Evolutionary conservation across 2,888 invertebrate genomes (phyloP).

Genomic region (Archips crataeganus): DNA sequence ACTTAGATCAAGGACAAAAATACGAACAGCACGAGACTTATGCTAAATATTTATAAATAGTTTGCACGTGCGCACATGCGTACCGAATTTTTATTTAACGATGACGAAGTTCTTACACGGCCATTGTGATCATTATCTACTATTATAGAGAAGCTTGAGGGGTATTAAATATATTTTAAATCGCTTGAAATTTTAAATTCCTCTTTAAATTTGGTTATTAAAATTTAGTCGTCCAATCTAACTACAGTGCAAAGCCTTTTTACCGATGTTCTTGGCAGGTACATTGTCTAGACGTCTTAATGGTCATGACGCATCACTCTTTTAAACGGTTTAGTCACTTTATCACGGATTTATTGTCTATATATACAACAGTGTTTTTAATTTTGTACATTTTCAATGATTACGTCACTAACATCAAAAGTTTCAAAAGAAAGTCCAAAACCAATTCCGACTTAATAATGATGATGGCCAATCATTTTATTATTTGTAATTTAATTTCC

Average conservation of each 20-base stretch:
- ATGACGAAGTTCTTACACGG: slow-evolving; percentile 14
- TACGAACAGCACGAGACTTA: slow-evolving; percentile 24
- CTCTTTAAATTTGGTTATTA: neutral
- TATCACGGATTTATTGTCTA: no score
- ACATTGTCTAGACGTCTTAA: neutral
- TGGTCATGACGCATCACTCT: neutral
- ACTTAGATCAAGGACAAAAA: slow-evolving; percentile 38
- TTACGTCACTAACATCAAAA: neutral
- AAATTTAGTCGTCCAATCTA: neutral
- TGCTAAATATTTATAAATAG: slow-evolving; percentile 40
- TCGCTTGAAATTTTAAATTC: neutral
- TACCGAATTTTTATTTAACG: slow-evolving; percentile 24
- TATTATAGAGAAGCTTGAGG: neutral
- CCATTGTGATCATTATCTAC: slow-evolving; percentile 5
- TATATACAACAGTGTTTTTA: no score
- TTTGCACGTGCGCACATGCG: slow-evolving; percentile 20
- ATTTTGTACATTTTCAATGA: neutral
- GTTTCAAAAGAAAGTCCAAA: neutral
- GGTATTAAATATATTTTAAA: neutral
- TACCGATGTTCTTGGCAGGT: neutral
- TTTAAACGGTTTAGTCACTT: neutral
- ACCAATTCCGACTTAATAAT: slow-evolving; percentile 11
- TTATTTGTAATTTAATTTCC: slow-evolving; percentile 51
- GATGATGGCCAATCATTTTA: slow-evolving; percentile 20
- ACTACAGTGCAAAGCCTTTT: neutral